Evolutionary conservation across 2,888 invertebrate genomes (phyloP), one percentile per base, ranked within the genome.

Genomic region (Melinaea menophilus): DNA sequence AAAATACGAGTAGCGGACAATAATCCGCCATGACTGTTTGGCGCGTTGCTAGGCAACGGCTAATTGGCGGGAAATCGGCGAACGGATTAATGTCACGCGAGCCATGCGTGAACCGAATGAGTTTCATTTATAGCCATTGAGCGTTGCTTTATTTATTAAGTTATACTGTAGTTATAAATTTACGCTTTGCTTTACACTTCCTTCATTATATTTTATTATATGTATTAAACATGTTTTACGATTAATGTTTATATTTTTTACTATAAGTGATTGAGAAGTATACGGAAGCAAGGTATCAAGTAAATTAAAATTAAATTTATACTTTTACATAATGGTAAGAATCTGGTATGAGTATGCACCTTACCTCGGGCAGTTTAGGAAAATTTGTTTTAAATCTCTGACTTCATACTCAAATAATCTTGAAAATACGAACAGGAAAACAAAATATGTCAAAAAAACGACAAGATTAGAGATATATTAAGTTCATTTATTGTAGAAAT

Each of bases 51-150:
- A 78, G 72, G 85, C 82, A 79, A 85, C 85, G 72, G 63, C 73
- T 86, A 86, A 86, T 86, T 86, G 85, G 84, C 84, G 80, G 79
- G 76, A 83, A 83, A 85, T 85, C 79, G 78, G 69, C 75, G 72
- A 77, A 75, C 75, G 79, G 81, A 82, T 82, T 84, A 82, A 74
- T 66, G 65, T 64, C 68, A 69, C 70, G 67, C 72, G 71, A 65
- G 60, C 65, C 60, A 61, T 69, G 76, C 75, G 73, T 71, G 70
- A 73, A 72, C 66, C 71, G 72, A 66, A 64, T 69, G 71, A 70
- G 69, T 66, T 70, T 70, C 67, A 65, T 69, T 73, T 69, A 72
- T 69, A 59, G 63, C 55, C 61, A 55, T 55, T 64, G 57, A 47
- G 60, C 58, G 61, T 65, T 58, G 64, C 64, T 62, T 67, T 65